Base-by-base conservation (phyloP, 2,888 invertebrate species). In the Acanthopleura granulata region DNA sequence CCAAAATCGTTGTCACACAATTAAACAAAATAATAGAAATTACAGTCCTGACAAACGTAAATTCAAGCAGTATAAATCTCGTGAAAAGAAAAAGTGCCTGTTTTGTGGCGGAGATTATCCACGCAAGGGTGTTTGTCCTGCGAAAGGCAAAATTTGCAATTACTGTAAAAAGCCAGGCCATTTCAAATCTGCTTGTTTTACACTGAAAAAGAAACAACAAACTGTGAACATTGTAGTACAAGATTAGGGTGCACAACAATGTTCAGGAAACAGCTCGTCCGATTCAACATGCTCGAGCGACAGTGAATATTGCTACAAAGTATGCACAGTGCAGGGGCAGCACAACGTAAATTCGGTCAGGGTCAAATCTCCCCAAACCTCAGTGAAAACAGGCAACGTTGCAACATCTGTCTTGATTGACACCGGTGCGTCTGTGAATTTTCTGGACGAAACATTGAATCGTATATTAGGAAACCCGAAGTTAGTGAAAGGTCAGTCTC, bases 81-180 rank as follows among this genome's bases (percentile, higher is more conserved):
- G 40, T 40, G 40, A 40, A n/a, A 57, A 40, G 25, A 75, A 72
- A 51, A 72, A 22, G 16, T 78, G 77, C 62, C 16, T 72, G 25
- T 74, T 74, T 25, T 78, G 78, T 75, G 77, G 78, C 16, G 77
- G 76, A 49, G 72, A 72, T 25, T 79, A 62, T 62, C 76, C 77
- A 25, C 79, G 79, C 62, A 74, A 15, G 29, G 40, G 50, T 4
- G 22, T 6, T 22, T 71, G 71, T 25, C 71, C 71, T 22, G 71
- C 71, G 9, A 49, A 71, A 75, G 69, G 73, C 61, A 12, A 76
- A 74, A 18, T 25, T 16, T 76, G 78, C 73, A 18, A 69, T 29
- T 72, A 57, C 27, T 76, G 77, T 66, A 74, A 76, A 22, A 78
- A 77, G 70, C 50, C 57, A 16, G 72, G 75, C 70, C 80, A 79